Percentiles rank a stretch among this genome's conserved stretches.
phyloP scores from a whole-genome alignment of 2,113 vertebrate genomes.

The Hystrix cristata region DNA sequence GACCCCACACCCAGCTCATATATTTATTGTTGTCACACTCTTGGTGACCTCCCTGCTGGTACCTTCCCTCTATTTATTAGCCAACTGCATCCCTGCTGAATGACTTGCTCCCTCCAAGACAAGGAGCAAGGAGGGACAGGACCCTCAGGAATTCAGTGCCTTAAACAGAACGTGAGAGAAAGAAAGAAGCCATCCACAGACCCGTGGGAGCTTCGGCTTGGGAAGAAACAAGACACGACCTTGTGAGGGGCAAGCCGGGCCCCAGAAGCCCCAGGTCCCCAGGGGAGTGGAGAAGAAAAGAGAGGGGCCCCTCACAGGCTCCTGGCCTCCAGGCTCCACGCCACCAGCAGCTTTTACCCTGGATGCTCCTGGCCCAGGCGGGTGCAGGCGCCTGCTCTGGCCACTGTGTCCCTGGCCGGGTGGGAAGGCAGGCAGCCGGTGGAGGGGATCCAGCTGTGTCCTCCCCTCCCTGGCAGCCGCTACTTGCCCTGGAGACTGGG shows the following conservation, averaged over 20 bases:
- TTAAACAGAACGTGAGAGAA: conserved; percentile 80
- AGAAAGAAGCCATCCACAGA: conserved; percentile 46
- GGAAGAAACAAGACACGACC: conserved; percentile 38
- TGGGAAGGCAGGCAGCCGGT: background rate
- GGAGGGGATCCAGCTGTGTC: background rate
- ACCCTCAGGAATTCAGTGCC: conserved; percentile 84
- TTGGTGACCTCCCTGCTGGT: conserved; percentile 74
- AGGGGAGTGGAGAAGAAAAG: background rate
- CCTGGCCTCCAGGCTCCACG: background rate
- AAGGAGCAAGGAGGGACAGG: conserved; percentile 63
- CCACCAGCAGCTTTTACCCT: background rate
- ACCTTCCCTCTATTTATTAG: conserved; percentile 85
- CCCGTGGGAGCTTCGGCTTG: background rate
- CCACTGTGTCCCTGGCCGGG: background rate
- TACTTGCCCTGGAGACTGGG: background rate
- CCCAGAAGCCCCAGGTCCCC: background rate
- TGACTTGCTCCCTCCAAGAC: conserved; percentile 61
- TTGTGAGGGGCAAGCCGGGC: background rate
- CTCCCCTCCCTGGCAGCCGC: background rate
- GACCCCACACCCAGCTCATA: conserved; percentile 64
- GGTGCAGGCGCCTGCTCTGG: background rate
- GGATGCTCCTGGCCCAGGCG: background rate
- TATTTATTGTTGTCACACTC: conserved; percentile 81
- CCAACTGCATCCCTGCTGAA: conserved; percentile 79
- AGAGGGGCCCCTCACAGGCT: background rate